Conservation (phyloP, 2,113 vertebrate species). For the Hylia prasina region DNA sequence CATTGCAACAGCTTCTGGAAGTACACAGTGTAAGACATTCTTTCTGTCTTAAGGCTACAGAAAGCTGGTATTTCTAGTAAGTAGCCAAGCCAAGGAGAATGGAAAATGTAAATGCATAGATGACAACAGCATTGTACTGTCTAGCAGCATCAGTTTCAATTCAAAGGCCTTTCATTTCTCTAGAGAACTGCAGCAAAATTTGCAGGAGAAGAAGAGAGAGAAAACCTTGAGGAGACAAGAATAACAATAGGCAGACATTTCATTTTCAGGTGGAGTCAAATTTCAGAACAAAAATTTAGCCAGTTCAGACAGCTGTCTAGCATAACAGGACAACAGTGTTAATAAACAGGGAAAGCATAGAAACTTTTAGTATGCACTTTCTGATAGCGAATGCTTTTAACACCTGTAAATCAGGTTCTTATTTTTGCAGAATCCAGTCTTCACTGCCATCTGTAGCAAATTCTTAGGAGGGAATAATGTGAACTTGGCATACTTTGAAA, state of each 20-base stretch:
- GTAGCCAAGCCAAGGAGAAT: constrained; percentile 60
- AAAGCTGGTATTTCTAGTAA: constrained; percentile 70
- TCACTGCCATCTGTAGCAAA: not conserved
- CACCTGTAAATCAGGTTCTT: not conserved
- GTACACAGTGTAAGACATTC: constrained; percentile 54
- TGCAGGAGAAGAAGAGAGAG: not conserved
- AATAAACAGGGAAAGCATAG: not conserved
- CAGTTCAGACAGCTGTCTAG: not conserved
- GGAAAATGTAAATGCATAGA: constrained; percentile 45
- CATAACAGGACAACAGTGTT: not conserved
- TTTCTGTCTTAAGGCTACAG: constrained; percentile 65
- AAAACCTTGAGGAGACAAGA: not conserved
- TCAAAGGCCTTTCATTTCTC: not conserved
- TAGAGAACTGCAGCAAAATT: not conserved
- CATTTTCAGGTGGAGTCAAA: not conserved
- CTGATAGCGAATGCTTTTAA: not conserved
- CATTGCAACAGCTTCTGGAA: constrained; percentile 68
- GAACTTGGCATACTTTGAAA: not conserved
- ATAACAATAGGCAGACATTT: not conserved
- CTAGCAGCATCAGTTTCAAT: constrained; percentile 18
- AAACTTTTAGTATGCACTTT: not conserved
- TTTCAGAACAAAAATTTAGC: not conserved
- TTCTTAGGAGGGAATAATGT: not conserved
- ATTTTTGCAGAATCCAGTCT: not conserved
- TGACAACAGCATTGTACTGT: constrained; percentile 24